A percentile compares a stretch with the other conserved stretches of the same genome.
phyloP scores from a whole-genome alignment of 2,888 invertebrate species.

The Acanthosepion esculentum region DNA sequence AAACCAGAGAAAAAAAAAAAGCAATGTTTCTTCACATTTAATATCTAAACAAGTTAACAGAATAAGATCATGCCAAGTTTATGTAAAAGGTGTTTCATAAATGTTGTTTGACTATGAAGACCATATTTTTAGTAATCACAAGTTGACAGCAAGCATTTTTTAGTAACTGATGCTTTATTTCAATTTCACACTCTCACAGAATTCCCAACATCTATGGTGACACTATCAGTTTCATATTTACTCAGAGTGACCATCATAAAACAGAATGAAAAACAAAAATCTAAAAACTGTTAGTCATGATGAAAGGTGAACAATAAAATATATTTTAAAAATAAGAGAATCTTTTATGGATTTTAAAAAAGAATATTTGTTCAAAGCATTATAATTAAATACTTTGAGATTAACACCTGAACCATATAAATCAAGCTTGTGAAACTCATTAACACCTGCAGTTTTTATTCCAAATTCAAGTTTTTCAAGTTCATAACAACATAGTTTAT shows the following conservation, averaged over 20 bases:
- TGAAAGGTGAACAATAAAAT: not conserved
- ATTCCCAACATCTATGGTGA: not conserved
- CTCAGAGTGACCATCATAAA: not conserved
- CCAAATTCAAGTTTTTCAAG: too few species aligned
- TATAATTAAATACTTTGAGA: too few species aligned
- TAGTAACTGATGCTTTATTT: not conserved
- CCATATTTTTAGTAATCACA: not conserved
- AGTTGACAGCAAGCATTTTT: not conserved
- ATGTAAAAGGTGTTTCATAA: not conserved
- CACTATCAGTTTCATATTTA: not conserved
- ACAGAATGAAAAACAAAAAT: not conserved
- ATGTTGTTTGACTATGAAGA: not conserved
- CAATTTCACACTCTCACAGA: not conserved
- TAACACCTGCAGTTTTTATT: too few species aligned
- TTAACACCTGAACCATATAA: too few species aligned
- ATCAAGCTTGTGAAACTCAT: too few species aligned
- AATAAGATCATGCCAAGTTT: not conserved
- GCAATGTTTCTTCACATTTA: not conserved
- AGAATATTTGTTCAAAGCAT: too few species aligned
- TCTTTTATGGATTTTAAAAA: not conserved
- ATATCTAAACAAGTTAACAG: not conserved
- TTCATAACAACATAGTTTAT: too few species aligned
- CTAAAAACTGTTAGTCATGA: not conserved
- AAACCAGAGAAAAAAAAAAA: not conserved
- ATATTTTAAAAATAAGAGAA: not conserved